These are phyloP conservation scores for Pinna nobilis DNA, from an alignment of 1,140 invertebrate species.

Conservation along the genomic window DNA sequence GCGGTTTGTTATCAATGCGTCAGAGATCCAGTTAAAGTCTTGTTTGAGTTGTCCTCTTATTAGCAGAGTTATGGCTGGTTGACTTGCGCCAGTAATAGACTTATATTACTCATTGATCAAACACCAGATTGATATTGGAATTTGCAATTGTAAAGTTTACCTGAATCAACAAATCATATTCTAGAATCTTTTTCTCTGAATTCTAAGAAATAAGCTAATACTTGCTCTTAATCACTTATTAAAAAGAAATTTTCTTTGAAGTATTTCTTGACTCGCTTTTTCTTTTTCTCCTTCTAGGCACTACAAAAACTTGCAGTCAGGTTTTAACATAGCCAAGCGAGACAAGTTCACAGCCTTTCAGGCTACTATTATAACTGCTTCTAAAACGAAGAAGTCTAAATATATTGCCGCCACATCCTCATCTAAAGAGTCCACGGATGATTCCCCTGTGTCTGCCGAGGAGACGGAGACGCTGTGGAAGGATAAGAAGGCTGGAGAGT, in stretches of 20 bases:
- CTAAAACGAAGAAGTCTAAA: background rate
- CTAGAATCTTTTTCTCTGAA: background rate
- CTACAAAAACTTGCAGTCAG: conserved; percentile 33
- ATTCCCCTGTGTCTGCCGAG: too few species aligned
- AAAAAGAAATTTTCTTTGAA: background rate
- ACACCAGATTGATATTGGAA: too few species aligned
- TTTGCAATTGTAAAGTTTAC: too few species aligned
- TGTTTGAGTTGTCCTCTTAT: too few species aligned
- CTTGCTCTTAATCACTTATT: background rate
- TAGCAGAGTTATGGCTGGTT: too few species aligned
- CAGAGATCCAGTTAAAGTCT: too few species aligned
- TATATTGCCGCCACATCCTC: background rate
- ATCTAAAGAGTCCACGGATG: too few species aligned
- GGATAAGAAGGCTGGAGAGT: background rate
- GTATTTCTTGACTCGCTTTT: background rate
- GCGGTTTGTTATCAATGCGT: too few species aligned
- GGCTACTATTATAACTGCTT: background rate
- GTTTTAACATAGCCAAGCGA: conserved; percentile 26
- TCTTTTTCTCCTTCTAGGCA: conserved; percentile 23
- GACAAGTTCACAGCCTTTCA: conserved; percentile 36
- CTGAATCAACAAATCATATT: background rate
- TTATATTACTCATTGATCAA: too few species aligned
- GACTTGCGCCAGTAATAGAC: too few species aligned
- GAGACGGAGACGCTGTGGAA: background rate
- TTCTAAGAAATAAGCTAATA: conserved; percentile 1